phyloP scores from a whole-genome alignment of 1,140 invertebrate species.

The Brachionus asplanchnoidis region DNA sequence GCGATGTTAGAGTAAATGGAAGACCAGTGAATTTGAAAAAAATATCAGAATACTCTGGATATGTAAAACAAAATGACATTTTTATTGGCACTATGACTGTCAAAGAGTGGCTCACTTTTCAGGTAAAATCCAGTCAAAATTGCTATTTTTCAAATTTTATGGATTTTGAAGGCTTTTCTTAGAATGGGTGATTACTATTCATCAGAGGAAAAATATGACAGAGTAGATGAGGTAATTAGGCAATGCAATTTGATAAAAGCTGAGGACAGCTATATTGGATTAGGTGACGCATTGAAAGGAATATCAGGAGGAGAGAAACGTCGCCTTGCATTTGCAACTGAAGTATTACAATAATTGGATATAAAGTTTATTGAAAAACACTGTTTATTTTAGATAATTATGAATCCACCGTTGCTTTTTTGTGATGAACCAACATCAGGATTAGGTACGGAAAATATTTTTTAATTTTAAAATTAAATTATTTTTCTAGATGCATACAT shows the following conservation, averaged over 20 bases:
- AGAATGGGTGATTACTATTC: conserved; percentile 13
- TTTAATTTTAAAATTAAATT: conserved; percentile 74
- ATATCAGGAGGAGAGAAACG: conserved; percentile 95
- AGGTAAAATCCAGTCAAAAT: conserved; percentile 61
- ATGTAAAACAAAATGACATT: conserved; percentile 64
- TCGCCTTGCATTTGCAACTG: conserved; percentile 86
- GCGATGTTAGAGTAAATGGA: conserved; percentile 61
- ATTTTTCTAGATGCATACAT: conserved; percentile 69
- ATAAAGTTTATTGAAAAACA: background rate
- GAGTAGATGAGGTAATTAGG: conserved; percentile 57
- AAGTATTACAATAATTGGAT: conserved; percentile 58
- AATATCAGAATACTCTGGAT: background rate
- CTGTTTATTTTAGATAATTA: conserved; percentile 63
- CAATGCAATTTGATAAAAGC: conserved; percentile 28
- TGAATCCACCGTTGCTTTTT: conserved; percentile 87
- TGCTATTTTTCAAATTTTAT: background rate
- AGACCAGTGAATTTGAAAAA: conserved; percentile 45
- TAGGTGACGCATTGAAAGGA: conserved; percentile 66
- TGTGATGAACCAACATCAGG: conserved; percentile 93
- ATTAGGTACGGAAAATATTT: conserved; percentile 86
- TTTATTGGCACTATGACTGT: conserved; percentile 88
- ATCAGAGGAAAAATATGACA: conserved; percentile 60
- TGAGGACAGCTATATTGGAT: conserved; percentile 33
- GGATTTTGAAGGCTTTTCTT: conserved; percentile 64
- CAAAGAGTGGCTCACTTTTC: conserved; percentile 80